These are phyloP conservation scores for Ostrea edulis DNA, from an alignment of 1,140 invertebrate species.

Conservation along the genomic window DNA sequence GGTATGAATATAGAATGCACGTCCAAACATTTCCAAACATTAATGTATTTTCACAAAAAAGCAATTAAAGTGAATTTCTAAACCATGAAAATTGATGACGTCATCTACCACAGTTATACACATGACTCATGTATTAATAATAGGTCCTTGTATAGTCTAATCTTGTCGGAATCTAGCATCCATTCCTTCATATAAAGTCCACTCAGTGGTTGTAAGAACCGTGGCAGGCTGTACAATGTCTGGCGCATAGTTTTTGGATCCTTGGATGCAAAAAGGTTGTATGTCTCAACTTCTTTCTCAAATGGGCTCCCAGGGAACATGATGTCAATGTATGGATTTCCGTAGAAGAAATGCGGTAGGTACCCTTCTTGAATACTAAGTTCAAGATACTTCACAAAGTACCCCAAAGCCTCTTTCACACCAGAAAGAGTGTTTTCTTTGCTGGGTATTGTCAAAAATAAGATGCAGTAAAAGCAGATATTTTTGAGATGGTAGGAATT, in stretches of 20 bases:
- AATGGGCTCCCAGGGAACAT: background rate
- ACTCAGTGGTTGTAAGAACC: background rate
- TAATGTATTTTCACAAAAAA: too few species aligned
- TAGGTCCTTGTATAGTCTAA: background rate
- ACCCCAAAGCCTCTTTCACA: background rate
- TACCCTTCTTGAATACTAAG: background rate
- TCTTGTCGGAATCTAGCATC: background rate
- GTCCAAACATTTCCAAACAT: too few species aligned
- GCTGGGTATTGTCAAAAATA: constrained; percentile 9
- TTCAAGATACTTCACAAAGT: constrained; percentile 6
- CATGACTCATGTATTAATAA: too few species aligned
- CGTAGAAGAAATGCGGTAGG: constrained; percentile 27
- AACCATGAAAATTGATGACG: too few species aligned
- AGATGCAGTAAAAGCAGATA: background rate
- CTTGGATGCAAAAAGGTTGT: constrained; percentile 7
- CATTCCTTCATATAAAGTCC: background rate
- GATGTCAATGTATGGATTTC: background rate
- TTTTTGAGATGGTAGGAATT: constrained; percentile 29
- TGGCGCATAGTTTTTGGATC: constrained; percentile 2
- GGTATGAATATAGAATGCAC: too few species aligned
- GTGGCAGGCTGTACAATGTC: background rate
- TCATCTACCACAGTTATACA: too few species aligned
- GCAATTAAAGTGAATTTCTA: too few species aligned
- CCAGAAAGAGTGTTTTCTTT: constrained; percentile 12
- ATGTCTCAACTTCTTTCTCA: background rate